A percentile compares a stretch with the other conserved stretches of the same genome.
These are phyloP conservation scores for Conus canariensis DNA, from an alignment of 2,888 invertebrate genomes.

Conservation along the genomic window DNA sequence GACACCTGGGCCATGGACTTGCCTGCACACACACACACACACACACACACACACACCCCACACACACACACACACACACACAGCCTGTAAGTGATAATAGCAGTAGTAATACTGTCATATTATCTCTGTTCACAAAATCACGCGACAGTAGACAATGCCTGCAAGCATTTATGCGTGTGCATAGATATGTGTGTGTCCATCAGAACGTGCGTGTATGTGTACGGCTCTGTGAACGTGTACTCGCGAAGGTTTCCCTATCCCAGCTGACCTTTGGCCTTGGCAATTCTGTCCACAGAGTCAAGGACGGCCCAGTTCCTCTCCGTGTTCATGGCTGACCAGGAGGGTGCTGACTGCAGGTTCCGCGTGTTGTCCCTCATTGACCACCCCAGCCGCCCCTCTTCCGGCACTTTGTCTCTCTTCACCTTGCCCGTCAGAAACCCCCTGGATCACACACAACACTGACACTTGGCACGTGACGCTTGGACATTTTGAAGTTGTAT, in stretches of 20 bases:
- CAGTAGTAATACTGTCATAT: too few relatives aligned
- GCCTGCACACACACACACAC: slow-evolving; percentile 48
- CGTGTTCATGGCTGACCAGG: not conserved
- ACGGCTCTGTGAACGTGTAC: too few relatives aligned
- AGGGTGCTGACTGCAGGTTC: not conserved
- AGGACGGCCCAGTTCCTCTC: slow-evolving; percentile 36
- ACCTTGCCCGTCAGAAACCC: slow-evolving; percentile 53
- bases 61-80: too few relatives aligned
- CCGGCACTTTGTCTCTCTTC: slow-evolving; percentile 38
- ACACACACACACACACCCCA: too few relatives aligned
- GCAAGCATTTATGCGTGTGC: too few relatives aligned
- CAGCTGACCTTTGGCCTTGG: slow-evolving; percentile 30
- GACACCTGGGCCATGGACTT: slow-evolving; percentile 68
- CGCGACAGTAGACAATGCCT: too few relatives aligned
- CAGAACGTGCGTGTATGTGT: too few relatives aligned
- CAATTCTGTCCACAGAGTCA: slow-evolving; percentile 48
- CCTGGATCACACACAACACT: slow-evolving; percentile 24
- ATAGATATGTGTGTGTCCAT: too few relatives aligned
- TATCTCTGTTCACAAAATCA: too few relatives aligned
- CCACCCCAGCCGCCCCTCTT: slow-evolving; percentile 41
- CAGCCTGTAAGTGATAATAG: too few relatives aligned
- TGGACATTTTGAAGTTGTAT: not conserved
- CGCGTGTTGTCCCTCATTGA: not conserved
- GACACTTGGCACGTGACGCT: too few relatives aligned
- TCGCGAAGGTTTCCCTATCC: too few relatives aligned